A percentile compares a stretch with the other conserved stretches of the same genome.
phyloP scores from a whole-genome alignment of 2,113 vertebrate genomes.

The Pterocles gutturalis region DNA sequence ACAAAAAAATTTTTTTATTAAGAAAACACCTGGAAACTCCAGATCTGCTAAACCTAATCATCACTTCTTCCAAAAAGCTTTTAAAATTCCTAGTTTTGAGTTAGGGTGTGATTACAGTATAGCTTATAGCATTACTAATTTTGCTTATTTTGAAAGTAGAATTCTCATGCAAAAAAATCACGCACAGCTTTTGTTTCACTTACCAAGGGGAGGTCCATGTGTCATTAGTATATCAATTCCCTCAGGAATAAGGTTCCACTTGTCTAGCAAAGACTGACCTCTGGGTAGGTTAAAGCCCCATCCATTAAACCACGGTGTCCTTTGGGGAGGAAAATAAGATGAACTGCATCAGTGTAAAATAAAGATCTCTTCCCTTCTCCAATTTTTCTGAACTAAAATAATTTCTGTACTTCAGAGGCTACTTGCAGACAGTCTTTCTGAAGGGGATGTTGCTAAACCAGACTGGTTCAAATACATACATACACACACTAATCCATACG shows the following conservation, averaged over 20 bases:
- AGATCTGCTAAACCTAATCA: constrained; percentile 65
- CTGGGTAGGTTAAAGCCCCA: constrained; percentile 98
- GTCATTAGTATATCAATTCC: constrained; percentile 99
- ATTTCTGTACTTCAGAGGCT: not conserved
- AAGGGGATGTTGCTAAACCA: constrained; percentile 4
- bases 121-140: not conserved
- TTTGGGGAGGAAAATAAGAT: constrained; percentile 76
- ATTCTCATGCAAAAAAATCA: not conserved
- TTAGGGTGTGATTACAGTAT: not conserved
- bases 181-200: constrained; percentile 68
- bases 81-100: constrained; percentile 8
- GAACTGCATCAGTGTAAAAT: constrained; percentile 55
- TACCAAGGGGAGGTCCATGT: constrained; percentile 96
- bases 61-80: constrained; percentile 27
- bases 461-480: not conserved
- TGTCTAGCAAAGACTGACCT: constrained; percentile 98
- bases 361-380: not conserved
- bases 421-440: constrained; percentile 34
- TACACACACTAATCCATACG: not conserved
- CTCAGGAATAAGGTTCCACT: constrained; percentile 97
- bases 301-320: constrained; percentile 99
- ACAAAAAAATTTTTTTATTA: constrained; percentile 53
- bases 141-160: not conserved
- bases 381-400: not conserved
- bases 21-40: constrained; percentile 60